Base-by-base conservation (phyloP, 2,113 vertebrate species). In the Centropristis striata region DNA sequence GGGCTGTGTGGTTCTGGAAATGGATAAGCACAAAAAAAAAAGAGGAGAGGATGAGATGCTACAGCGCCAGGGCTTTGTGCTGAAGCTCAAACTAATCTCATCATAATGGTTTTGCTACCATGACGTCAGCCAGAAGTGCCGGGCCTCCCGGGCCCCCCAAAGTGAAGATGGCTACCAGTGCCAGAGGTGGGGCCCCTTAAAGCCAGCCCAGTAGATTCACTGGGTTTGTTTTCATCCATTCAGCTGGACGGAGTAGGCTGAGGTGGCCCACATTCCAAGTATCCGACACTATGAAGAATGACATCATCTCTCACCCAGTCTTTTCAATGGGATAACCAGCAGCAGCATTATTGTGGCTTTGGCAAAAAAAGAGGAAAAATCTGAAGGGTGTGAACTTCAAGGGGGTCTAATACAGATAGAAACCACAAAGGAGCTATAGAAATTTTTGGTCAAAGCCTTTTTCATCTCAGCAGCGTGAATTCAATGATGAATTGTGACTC, bases 101-200 rank as follows among this genome's bases (percentile, higher is more conserved):
- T 83, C 78, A 91, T 90, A 93, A 92, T 93, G 78, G 83, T 78
- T 85, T 63, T 79, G 86, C 81, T 86, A 85, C 67, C 86, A 92
- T 93, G 91, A 94, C 73, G 78, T 92, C 88, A 94, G 78, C 41
- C 71, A 80, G 44, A 79, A 86, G 76, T 63, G 49, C 67, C 8
- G 54, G 86, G 79, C 58, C 87, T 66, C 85, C 70, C 8, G 58
- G 82, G 69, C 80, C 85, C 81, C 78, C 79, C 55, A 87, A 55
- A 73, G 64, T 79, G 81, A 86, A 86, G 88, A 89, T 91, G 89
- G 84, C 86, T 76, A 85, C 83, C 46, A 51, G 88, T 81, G 90
- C 85, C 85, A 89, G 85, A 84, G 88, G 77, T 78, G 78, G 87
- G 88, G 80, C 82, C 87, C 79, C 82, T 83, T 67, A 81, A 86